phyloP scores from a whole-genome alignment of 1,140 invertebrate genomes.

The Pachyrhynchus sulphureomaculatus region DNA sequence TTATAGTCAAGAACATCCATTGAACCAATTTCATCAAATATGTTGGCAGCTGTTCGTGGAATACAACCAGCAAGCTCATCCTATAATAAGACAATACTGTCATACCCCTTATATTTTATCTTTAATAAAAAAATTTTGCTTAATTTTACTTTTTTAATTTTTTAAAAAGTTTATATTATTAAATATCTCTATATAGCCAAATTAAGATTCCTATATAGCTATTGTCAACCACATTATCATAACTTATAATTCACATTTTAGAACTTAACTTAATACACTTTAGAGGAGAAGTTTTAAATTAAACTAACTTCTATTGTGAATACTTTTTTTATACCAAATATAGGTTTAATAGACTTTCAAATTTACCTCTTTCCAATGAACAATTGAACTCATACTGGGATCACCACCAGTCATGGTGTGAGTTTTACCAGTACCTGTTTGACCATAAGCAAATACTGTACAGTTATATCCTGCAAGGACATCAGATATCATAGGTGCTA shows the following conservation, averaged over 20 bases:
- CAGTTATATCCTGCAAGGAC: constrained; percentile 95
- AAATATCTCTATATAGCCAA: no score
- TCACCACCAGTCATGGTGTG: constrained; percentile 92
- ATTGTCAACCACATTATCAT: no score
- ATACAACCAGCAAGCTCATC: constrained; percentile 74
- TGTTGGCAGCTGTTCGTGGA: constrained; percentile 76
- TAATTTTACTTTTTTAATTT: no score
- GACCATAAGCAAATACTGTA: constrained; percentile 98
- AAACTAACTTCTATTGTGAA: not conserved
- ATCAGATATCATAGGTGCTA: constrained; percentile 86
- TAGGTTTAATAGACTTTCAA: not conserved
- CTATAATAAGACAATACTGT: constrained; percentile 31
- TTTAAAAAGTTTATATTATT: no score
- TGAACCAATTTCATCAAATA: constrained; percentile 79
- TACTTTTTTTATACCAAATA: not conserved
- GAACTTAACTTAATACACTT: no score
- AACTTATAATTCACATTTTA: no score
- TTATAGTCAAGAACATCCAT: constrained; percentile 78
- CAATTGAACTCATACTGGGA: constrained; percentile 19
- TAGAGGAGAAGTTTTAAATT: no score
- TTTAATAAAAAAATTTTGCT: no score
- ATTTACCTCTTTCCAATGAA: constrained; percentile 34
- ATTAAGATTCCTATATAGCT: no score
- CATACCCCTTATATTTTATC: no score
- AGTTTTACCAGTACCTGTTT: constrained; percentile 97